Base-by-base conservation (phyloP, 1,140 invertebrate genomes). In the Acarapis woodi region DNA sequence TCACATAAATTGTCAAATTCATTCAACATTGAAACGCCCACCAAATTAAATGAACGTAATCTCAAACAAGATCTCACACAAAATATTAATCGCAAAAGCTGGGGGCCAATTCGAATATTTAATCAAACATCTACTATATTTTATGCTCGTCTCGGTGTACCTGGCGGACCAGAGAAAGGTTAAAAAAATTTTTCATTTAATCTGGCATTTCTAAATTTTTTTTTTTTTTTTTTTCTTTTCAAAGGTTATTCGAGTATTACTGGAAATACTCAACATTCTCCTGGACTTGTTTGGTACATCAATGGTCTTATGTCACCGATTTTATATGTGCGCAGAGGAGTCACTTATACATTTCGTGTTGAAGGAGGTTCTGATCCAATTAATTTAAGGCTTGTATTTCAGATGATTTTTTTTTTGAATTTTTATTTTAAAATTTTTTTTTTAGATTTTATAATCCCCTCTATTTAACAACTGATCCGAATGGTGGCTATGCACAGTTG, bases 241-340 rank as follows among this genome's bases (percentile, higher is more conserved):
- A 62, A 64, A 46, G 76, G 74, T 9, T 80, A 78, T 49, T 65
- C 69, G 52, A 70, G 69, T 15, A 61, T 74, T 3, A 76, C 74
- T 39, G 71, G 72, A 70, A 69, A 70, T 37, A 5, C 21, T 24
- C n/a, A n/a, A n/a, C n/a, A n/a, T n/a, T 76, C 74, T 1, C 79
- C 77, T 68, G 78, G 77, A 24, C 76, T 85, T 42, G 75, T 75
- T 8, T 79, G 73, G 73, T 82, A 80, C 53, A 71, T 82, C 28
- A 85, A 90, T 54, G 83, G 83, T 0, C 66, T 69, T 47, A 53
- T 93, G 38, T 65, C 68, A 18, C 79, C 83, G 0, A 77, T 85
- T 50, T 53, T 90, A 23, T 83, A 75, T 61, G 56, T 93, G 32
- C 67, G 76, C 44, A 57, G 83, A 35, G 78, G 78, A 9, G 57